phyloP scores from a whole-genome alignment of 2,888 invertebrate genomes.

The Ectemnius lituratus region DNA sequence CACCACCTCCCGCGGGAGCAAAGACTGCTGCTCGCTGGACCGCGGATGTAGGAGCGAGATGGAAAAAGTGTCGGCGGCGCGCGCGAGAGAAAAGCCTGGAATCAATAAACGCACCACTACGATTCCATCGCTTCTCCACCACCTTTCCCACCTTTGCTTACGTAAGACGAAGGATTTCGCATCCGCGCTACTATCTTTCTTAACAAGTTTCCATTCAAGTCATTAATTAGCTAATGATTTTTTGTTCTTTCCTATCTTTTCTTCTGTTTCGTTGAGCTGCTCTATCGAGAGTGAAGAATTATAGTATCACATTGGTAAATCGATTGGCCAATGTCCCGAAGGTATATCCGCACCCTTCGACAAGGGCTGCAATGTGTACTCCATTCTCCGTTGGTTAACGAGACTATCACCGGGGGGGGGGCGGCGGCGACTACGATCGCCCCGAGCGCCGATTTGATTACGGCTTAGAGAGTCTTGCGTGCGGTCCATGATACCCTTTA shows the following conservation, averaged over 20 bases:
- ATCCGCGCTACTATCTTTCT: too few relatives aligned
- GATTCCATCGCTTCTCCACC: conserved; percentile 54
- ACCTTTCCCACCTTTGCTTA: conserved; percentile 59
- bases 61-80: conserved; percentile 61
- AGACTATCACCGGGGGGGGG: background rate
- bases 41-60: conserved; percentile 21
- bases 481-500: conserved; percentile 10
- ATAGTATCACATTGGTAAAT: conserved; percentile 1
- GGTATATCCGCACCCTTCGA: conserved; percentile 5
- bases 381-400: conserved; percentile 13
- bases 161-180: conserved; percentile 55
- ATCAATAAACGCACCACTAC: conserved; percentile 72
- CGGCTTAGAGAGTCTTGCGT: conserved; percentile 18
- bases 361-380: conserved; percentile 12
- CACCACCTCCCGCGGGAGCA: conserved; percentile 55
- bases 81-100: conserved; percentile 68
- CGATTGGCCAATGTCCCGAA: conserved; percentile 11
- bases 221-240: too few relatives aligned
- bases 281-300: conserved; percentile 39
- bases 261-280: conserved; percentile 40
- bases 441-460: conserved; percentile 36
- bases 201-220: too few relatives aligned
- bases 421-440: conserved; percentile 6
- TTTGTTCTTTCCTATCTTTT: too few relatives aligned
- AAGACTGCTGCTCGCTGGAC: conserved; percentile 40